Evolutionary conservation across 2,113 vertebrate genomes (phyloP).

Genomic region (Eolophus roseicapilla): DNA sequence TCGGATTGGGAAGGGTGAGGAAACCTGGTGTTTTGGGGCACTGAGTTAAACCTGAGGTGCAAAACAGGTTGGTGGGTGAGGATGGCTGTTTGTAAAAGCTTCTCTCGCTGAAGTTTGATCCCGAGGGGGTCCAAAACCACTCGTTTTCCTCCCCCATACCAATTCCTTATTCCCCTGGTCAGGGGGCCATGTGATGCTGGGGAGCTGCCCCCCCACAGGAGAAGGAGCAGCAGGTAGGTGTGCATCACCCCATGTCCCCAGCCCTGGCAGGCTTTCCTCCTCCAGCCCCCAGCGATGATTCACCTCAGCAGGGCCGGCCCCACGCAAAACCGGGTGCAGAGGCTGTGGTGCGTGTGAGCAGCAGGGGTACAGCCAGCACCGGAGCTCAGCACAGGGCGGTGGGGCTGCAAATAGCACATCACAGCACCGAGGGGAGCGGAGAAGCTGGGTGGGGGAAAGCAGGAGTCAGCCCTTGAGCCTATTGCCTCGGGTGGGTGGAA

Average conservation of each 20-base stretch:
- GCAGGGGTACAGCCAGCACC: background rate
- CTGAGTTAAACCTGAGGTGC: background rate
- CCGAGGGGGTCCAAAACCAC: background rate
- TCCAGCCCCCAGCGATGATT: background rate
- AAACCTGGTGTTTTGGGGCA: background rate
- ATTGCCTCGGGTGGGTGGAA: background rate
- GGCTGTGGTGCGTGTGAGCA: accelerated
- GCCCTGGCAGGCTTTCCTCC: background rate
- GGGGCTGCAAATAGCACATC: background rate
- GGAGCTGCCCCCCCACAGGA: background rate
- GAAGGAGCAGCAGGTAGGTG: background rate
- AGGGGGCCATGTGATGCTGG: accelerated
- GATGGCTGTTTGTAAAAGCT: background rate
- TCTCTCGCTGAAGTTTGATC: background rate
- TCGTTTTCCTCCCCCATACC: too few species aligned
- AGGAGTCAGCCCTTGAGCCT: accelerated
- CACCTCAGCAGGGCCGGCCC: background rate
- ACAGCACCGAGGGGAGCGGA: background rate
- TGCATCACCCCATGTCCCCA: background rate
- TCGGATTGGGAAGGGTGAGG: background rate
- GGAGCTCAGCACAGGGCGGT: accelerated
- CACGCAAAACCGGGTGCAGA: background rate
- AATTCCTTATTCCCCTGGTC: background rate
- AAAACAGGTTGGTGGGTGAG: background rate
- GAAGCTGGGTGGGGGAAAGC: background rate